Base-by-base conservation (phyloP, 2,888 invertebrate species). In the Orgyia antiqua region DNA sequence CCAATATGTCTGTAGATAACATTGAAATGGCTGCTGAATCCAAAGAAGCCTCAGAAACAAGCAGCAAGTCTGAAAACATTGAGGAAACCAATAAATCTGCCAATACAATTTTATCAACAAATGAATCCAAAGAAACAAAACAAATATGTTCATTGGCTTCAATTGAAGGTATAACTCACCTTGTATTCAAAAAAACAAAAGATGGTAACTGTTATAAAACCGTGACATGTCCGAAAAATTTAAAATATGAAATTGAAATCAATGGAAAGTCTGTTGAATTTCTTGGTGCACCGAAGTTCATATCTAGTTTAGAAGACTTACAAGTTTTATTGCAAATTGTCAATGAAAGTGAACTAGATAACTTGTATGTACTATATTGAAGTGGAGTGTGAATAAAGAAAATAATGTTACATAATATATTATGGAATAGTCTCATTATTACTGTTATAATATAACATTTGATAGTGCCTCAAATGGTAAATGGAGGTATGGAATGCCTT, bases 301-400 rank as follows among this genome's bases (percentile, higher is more conserved):
- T 87, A 44, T 68, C 75, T 38, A 79, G 68, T 56, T 58, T 79
- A 59, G 84, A 80, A 47, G 87, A 87, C 51, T 64, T 87, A 45
- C 57, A 77, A 67, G 82, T 87, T 42, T 60, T 87, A 39, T 66
- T 87, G 50, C 80, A 87, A 62, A 87, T 87, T 55, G 86, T 87
- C 31, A 73, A 87, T 56, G 86, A 87, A 46, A 79, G 72, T 57
- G 70, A 76, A 51, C 56, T 82, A 36, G 63, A 67, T 39, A 80
- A 74, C 65, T 65, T 77, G 37, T 76, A 86, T 76, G 74, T 87
- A 31, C 61, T 72, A 43, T 70, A 78, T 51, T 76, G 63, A 61
- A 46, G 38, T 40, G 51, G 51, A 31, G 36, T 50, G 41, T 42
- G 26, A 38, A 42, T 28, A 31, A 37, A 33, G 41, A 38, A 45